phyloP scores from a whole-genome alignment of 2,113 vertebrate species.

The Euleptes europaea region DNA sequence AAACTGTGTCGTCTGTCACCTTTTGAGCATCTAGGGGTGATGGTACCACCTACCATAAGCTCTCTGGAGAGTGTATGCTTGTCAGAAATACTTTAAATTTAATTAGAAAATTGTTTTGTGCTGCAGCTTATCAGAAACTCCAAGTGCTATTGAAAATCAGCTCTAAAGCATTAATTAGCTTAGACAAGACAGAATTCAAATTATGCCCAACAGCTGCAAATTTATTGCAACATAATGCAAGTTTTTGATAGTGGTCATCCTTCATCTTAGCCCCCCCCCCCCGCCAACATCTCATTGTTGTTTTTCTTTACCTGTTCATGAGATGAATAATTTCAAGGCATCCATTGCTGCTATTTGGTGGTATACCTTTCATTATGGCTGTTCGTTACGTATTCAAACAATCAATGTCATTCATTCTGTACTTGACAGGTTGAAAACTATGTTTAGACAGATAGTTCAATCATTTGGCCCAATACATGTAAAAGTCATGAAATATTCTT shows the following conservation, averaged over 20 bases:
- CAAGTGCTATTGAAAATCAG: constrained; percentile 1
- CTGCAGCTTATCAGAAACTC: not conserved
- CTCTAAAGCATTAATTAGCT: not conserved
- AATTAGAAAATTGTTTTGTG: constrained; percentile 6
- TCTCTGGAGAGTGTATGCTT: too few species aligned
- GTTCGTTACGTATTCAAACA: not conserved
- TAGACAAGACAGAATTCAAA: not conserved
- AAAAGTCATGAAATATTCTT: constrained; percentile 13
- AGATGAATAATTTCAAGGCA: constrained; percentile 6
- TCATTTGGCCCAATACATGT: constrained; percentile 4
- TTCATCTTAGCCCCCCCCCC: not conserved
- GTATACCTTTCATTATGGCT: constrained; percentile 7
- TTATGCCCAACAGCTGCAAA: not conserved
- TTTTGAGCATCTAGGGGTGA: too few species aligned
- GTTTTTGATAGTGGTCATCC: not conserved
- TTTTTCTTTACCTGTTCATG: not conserved
- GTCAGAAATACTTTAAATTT: not conserved
- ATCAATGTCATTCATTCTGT: constrained; percentile 5
- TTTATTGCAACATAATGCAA: not conserved
- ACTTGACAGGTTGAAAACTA: constrained; percentile 17
- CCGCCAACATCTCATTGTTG: not conserved
- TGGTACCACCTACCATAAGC: too few species aligned
- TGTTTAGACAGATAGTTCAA: constrained; percentile 11
- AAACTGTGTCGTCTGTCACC: too few species aligned
- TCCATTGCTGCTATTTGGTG: not conserved